Evolutionary conservation across 2,113 vertebrate species (phyloP).

Genomic region (Tichodroma muraria): DNA sequence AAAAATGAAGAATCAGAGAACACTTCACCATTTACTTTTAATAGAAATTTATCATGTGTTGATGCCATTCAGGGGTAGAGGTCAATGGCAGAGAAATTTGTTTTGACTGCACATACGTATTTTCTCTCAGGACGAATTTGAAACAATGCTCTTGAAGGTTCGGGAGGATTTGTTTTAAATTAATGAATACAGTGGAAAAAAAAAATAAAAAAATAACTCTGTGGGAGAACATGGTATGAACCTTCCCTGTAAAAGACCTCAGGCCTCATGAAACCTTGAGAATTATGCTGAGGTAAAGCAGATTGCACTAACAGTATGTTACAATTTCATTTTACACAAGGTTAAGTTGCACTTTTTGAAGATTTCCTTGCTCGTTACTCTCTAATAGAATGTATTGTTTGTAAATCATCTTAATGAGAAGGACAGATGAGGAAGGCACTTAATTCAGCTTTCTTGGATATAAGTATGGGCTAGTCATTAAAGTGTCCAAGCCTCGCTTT

Average conservation of each 20-base stretch:
- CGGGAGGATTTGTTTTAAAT: background rate
- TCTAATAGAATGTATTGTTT: background rate
- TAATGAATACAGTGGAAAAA: background rate
- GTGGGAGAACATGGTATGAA: background rate
- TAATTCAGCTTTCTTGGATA: background rate
- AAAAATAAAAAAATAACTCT: background rate
- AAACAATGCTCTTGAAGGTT: background rate
- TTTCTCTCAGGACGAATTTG: background rate
- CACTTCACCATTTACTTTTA: background rate
- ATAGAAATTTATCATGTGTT: background rate
- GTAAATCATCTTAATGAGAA: background rate
- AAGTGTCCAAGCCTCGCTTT: fast-evolving
- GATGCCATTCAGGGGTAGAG: background rate
- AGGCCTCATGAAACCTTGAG: background rate
- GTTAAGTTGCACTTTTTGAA: background rate
- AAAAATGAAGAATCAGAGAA: background rate
- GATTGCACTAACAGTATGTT: background rate
- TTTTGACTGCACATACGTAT: background rate
- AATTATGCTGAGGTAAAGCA: background rate
- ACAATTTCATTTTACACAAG: background rate
- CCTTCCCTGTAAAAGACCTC: background rate
- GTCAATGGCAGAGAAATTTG: background rate
- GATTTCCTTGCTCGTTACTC: background rate
- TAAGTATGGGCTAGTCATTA: background rate
- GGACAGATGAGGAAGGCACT: background rate